Base-by-base conservation (phyloP, 2,888 invertebrate genomes). In the Microplitis manilae region DNA sequence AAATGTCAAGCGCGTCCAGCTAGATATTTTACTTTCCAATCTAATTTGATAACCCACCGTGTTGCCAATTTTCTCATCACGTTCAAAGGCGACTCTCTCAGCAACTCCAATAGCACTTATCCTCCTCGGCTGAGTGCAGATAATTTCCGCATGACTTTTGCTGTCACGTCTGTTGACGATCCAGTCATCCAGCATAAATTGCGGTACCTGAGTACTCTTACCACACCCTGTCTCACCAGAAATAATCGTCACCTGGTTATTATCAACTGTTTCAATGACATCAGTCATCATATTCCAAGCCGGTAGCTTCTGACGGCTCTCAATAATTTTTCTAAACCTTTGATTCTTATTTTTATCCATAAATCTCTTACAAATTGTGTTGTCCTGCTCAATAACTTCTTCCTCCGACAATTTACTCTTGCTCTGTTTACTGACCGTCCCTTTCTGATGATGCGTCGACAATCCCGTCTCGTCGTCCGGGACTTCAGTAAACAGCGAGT, bases 31-130 rank as follows among this genome's bases (percentile, higher is more conserved):
- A 85, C 93, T 95, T 88, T 96, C 96, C 77, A 96, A 89, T 74
- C 96, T 92, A 81, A 96, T 96, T 92, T 96, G 93, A 83, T 94
- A 94, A 68, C 93, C 93, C 5, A 93, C 88, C 62, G 94, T 93
- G 79, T 94, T 93, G 0, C 96, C 96, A 39, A 95, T 92, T 85
- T 92, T 93, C 88, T 98, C 98, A 38, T 92, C 91, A 74, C 98
- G 91, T 89, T 98, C 98, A 5, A 94, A 93, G 0, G 98, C 95
- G 0, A 98, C 97, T 85, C 98, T 92, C 85, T 98, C 97, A 0
- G 98, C 96, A 0, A 98, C 96, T 13, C 96, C 96, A 75, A 98
- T 95, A 2, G 98, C 97, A 0, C 98, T 97, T 85, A 98, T 94
- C 83, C 97, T 91, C 67, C 98, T 92, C 0, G 98, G 98, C 89